These are phyloP conservation scores for Arvicanthis niloticus DNA, from an alignment of 2,113 vertebrate genomes.

Conservation along the genomic window DNA sequence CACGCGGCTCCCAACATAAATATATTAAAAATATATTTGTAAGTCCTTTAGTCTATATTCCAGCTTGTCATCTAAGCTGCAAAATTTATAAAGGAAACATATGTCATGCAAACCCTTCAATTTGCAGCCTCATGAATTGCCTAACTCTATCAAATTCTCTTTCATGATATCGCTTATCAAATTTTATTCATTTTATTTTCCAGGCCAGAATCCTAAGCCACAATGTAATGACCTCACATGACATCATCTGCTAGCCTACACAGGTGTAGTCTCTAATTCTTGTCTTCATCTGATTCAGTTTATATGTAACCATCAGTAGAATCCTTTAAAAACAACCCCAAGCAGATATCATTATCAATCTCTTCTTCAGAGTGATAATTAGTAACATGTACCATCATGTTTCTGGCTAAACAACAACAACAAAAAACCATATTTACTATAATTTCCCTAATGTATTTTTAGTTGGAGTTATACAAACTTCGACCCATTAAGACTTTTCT, in stretches of 20 bases:
- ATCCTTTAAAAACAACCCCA: neutral
- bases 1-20: too few species aligned
- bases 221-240: slow-evolving; percentile 1
- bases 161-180: slow-evolving; percentile 7
- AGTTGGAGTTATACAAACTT: neutral
- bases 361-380: neutral
- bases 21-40: neutral
- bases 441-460: neutral
- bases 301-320: neutral
- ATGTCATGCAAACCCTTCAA: neutral
- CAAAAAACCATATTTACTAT: neutral
- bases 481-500: neutral
- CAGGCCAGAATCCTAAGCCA: neutral
- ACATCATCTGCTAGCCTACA: neutral
- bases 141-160: neutral
- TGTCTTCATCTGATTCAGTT: neutral
- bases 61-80: neutral
- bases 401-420: neutral
- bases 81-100: neutral
- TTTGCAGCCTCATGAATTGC: neutral
- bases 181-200: slow-evolving; percentile 40
- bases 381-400: neutral
- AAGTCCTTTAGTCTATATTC: neutral
- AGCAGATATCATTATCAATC: neutral
- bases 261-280: neutral